Evolutionary conservation across 1,140 invertebrate genomes (phyloP), one percentile per base, ranked within the genome.

Genomic region (Pogonomyrmex californicus): DNA sequence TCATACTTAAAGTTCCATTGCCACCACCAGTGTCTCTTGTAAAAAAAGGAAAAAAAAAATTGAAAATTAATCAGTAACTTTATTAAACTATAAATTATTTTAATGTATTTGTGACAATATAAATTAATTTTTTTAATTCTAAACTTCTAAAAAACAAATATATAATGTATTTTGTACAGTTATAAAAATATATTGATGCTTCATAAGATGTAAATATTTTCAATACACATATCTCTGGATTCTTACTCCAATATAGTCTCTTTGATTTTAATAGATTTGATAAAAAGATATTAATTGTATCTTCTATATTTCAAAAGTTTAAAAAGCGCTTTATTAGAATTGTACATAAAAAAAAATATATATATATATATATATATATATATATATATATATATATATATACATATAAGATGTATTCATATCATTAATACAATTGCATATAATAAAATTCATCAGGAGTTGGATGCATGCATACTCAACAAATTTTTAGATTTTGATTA

Each of bases 1-100:
- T 94, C 58, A 44, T 71, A 10, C 83, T 96, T 4, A 96, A 95
- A 89, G 63, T 96, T 54, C 96, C 96, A 7, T 76, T 96, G 68
- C 95, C 96, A 30, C 33, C 91, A 33, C 93, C 92, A 9, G 4
- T 81, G 0, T 36, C 87, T 54, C 7, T 87, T 6, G 1, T 87
- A 5, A 93, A 91, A 73, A 93, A 87, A 62, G 68, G 70, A 51
- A 93, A 54, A 6, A 93, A 82, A 73, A 92, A 30, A 23, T 1
- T 0, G 1, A 71, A 12, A 73, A 47, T 30, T 0, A 41, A 33
- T 30, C n/a, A 54, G 14, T 56, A 2, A 68, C 7, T 23, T 2
- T 6, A 1, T 30, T 44, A 54, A 56, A 7, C 12, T 14, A 30
- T 4, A 75, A 2, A 44, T 41, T 41, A 6, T 75, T 58, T 75